A percentile compares a stretch with the other conserved stretches of the same genome.
Conservation (phyloP, 1,140 invertebrate species). For the Zaprionus ornatus region DNA sequence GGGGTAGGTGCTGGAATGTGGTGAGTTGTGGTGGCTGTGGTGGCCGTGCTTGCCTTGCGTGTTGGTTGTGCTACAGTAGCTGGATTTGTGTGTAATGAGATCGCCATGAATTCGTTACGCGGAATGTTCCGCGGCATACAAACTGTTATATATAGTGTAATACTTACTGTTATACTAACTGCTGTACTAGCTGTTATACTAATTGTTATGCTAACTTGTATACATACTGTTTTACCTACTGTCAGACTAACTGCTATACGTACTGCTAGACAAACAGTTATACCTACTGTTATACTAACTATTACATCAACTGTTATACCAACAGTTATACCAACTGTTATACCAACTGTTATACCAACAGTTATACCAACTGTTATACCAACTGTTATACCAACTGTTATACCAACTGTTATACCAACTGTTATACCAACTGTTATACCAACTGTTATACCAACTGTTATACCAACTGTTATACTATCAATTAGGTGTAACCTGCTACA, state of each 20-base stretch:
- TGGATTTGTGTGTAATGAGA: background rate
- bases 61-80: background rate
- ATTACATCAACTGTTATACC: background rate
- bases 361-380: background rate
- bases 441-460: background rate
- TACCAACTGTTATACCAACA: background rate
- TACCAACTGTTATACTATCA: slow-evolving; percentile 5
- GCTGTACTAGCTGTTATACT: background rate
- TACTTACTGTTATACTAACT: background rate
- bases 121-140: background rate
- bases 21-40: background rate
- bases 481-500: background rate
- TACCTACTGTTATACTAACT: background rate
- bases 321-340: background rate
- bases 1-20: background rate
- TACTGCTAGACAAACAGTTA: background rate
- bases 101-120: background rate
- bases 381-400: background rate
- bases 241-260: background rate
- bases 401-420: background rate
- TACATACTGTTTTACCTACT: background rate
- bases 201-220: background rate
- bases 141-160: background rate
- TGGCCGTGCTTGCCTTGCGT: background rate
- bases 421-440: background rate